A percentile compares a stretch with the other conserved stretches of the same genome.
Conservation (phyloP, 1,140 invertebrate genomes). For the Hirudo medicinalis region DNA sequence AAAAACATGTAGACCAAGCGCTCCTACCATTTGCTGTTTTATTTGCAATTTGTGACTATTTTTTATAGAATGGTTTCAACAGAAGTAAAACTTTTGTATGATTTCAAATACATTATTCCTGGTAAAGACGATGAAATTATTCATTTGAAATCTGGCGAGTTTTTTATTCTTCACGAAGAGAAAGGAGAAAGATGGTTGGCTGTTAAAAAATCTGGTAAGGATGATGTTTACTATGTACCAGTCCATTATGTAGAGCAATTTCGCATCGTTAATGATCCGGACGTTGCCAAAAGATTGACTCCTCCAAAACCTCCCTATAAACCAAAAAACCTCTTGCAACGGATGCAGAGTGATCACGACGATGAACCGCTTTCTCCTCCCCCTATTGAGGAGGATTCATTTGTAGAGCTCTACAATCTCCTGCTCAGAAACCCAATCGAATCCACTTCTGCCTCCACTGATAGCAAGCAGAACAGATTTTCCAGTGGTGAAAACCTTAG, state of each 20-base stretch:
- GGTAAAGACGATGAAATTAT: background rate
- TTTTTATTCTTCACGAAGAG: background rate
- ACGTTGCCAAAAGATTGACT: background rate
- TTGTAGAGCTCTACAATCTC: background rate
- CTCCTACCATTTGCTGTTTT: no score
- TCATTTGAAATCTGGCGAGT: background rate
- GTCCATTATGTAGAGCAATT: background rate
- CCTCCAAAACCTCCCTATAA: conserved; percentile 4
- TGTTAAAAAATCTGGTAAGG: background rate
- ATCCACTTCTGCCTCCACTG: no score
- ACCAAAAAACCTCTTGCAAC: conserved; percentile 4
- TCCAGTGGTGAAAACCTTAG: no score
- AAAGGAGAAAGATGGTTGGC: conserved; percentile 1
- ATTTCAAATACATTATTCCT: conserved; percentile 6
- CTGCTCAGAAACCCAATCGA: background rate
- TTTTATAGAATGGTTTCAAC: no score
- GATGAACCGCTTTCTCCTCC: background rate
- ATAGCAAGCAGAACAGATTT: no score
- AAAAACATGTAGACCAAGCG: no score
- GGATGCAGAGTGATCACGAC: background rate
- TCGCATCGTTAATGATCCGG: background rate
- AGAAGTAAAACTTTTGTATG: background rate
- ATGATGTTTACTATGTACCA: conserved; percentile 6
- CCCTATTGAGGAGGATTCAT: background rate
- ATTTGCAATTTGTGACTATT: no score